Base-by-base conservation (phyloP, 2,113 vertebrate genomes). In the Prunella fulvescens region DNA sequence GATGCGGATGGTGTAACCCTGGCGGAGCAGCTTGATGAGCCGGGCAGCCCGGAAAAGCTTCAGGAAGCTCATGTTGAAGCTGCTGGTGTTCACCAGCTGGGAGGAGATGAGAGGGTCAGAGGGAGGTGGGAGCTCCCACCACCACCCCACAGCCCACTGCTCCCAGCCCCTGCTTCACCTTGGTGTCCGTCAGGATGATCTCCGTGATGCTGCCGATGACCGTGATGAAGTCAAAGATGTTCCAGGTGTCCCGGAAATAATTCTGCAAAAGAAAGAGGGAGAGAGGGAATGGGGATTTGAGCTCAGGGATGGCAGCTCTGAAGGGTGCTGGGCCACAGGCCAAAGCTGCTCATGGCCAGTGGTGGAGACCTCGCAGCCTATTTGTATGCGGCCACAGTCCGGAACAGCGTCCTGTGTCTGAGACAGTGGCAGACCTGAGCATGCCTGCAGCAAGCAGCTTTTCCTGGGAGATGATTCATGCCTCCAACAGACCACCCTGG, bases 211-310 rank as follows among this genome's bases (percentile, higher is more conserved):
- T 99, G 83, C 99, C 99, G 6, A 99, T 97, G 64, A 99, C 99
- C 0, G 99, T 99, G 98, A 99, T 99, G 97, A 99, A 99, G 97
- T 99, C 99, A 95, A 99, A 99, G 94, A 99, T 99, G 93, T 99
- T 99, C 99, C 99, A 99, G 3, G 99, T 99, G 91, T 99, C 99
- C 90, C 99, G 97, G 94, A 99, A 99, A 97, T 99, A 99, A 97
- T 99, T 99, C 99, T 99, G 98, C 51, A 86, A 57, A 76, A 82
- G 18, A 40, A 82, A 90, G 40, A 37, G 20, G 29, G 67, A 70
- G 35, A 77, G 77, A 82, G n/a, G 29, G 23, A 69, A 57, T 0
- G 0, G 7, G 29, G 81, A 44, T 45, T 53, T 83, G 67, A 88
- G 37, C 44, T 71, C 0, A 1, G 48, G 7, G 28, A 37, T 31